Evolutionary conservation across 2,113 vertebrate species (phyloP).

Genomic region (Barbus barbus): DNA sequence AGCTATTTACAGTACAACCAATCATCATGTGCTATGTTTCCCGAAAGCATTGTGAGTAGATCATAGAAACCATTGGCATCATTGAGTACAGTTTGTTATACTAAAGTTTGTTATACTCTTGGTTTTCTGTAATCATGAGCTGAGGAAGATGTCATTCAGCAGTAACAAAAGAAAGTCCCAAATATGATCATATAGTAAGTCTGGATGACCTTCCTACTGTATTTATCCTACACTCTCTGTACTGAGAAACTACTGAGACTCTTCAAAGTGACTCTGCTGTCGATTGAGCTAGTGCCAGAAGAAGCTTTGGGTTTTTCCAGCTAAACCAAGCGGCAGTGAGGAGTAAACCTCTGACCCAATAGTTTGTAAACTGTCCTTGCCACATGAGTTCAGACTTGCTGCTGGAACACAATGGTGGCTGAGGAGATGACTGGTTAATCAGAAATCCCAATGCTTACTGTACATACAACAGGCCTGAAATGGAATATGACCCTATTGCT

Average conservation of each 20-base stretch:
- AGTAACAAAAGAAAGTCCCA: neutral
- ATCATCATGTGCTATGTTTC: neutral
- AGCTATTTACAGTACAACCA: neutral
- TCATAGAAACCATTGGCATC: neutral
- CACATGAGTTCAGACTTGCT: conserved; percentile 61
- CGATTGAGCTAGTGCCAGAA: conserved; percentile 52
- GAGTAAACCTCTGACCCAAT: conserved; percentile 65
- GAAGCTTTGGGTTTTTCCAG: conserved; percentile 51
- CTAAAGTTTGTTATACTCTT: neutral
- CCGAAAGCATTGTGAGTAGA: neutral
- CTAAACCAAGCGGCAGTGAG: conserved; percentile 23
- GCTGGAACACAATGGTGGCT: conserved; percentile 52
- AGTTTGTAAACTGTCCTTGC: conserved; percentile 75
- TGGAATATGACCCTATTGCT: conserved; percentile 8
- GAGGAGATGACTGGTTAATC: conserved; percentile 58
- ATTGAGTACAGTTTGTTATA: neutral
- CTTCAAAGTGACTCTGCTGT: conserved; percentile 40
- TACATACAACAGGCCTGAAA: conserved; percentile 54
- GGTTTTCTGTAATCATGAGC: neutral
- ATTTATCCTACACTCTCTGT: conserved; percentile 24
- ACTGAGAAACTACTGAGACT: conserved; percentile 36
- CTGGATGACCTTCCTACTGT: neutral
- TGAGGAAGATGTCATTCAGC: neutral
- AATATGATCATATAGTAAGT: neutral
- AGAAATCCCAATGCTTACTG: conserved; percentile 58